Evolutionary conservation across 1,140 invertebrate genomes (phyloP), one percentile per base, ranked within the genome.

Genomic region (Leguminivora glycinivorella): DNA sequence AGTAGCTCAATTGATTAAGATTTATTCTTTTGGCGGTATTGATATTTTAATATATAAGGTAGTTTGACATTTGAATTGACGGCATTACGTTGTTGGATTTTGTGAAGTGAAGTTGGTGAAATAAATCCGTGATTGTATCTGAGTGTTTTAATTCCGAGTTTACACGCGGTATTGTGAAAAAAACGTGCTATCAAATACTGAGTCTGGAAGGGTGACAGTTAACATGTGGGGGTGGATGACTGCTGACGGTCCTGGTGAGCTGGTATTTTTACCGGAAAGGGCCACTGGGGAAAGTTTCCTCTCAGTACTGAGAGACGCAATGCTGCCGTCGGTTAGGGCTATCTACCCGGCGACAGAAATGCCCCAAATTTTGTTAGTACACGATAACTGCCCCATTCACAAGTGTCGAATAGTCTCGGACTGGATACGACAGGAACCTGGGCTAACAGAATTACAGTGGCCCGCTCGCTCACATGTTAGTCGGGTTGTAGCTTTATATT

Each of bases 391-490:
- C 6, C 31, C 34, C 1, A 24, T 67, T 6, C 17, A 67, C 19
- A 67, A 19, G 19, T 60, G 24, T 25, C 56, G 34, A 5, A 1
- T 22, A 19, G 34, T 67, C 3, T 4, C 17, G 12, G 12, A 43
- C 12, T 67, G 66, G 38, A 22, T 67, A 31, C 1, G 4, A 4
- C n/a, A 25, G 19, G 31, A 73, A 40, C 72, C 71, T 12, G 63
- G 68, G 4, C 71, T 87, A 52, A 70, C 74, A 40, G 47, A n/a
- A 6, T 14, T 83, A 0, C 52, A 43, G 14, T 84, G 80, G 82
- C 77, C 79, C 0, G 66, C 77, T 9, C 74, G 74, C 67, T 85
- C 75, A 0, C 79, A n/a, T n/a, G n/a, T n/a, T n/a, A n/a, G n/a
- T n/a, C n/a, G n/a, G n/a, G n/a, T n/a, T n/a, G n/a, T n/a, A n/a